Percentiles rank a stretch among this genome's conserved stretches.
These are phyloP conservation scores for Glossophaga mutica DNA, from an alignment of 2,797 vertebrate genomes.

Conservation along the genomic window DNA sequence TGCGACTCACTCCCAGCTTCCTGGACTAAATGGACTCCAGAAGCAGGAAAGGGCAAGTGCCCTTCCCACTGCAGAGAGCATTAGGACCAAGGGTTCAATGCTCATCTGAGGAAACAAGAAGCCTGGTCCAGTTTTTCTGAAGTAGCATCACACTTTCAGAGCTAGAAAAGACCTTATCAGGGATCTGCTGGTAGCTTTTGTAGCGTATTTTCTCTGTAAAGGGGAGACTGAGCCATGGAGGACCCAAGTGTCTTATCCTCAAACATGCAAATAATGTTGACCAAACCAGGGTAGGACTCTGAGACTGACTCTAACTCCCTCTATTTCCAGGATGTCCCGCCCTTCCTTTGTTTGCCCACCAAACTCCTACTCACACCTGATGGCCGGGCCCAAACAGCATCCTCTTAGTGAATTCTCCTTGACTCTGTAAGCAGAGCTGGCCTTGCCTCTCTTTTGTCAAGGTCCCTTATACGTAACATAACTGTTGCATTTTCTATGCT, in stretches of 20 bases:
- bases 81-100: neutral
- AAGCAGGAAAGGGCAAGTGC: neutral
- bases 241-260: neutral
- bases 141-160: neutral
- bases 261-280: neutral
- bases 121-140: neutral
- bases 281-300: neutral
- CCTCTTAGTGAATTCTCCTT: neutral
- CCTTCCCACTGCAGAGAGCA: neutral
- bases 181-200: neutral
- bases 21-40: constrained; percentile 7
- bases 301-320: neutral
- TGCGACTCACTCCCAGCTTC: neutral
- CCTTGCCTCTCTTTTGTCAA: neutral
- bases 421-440: neutral
- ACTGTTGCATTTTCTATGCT: neutral
- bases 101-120: neutral
- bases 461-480: neutral
- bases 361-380: neutral
- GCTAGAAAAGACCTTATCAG: neutral
- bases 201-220: neutral
- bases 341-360: neutral
- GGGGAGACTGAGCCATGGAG: neutral
- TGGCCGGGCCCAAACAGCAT: neutral
- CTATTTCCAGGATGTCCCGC: neutral